Base-by-base conservation (phyloP, 2,797 vertebrate genomes). In the Schizopygopsis malacanthus region DNA sequence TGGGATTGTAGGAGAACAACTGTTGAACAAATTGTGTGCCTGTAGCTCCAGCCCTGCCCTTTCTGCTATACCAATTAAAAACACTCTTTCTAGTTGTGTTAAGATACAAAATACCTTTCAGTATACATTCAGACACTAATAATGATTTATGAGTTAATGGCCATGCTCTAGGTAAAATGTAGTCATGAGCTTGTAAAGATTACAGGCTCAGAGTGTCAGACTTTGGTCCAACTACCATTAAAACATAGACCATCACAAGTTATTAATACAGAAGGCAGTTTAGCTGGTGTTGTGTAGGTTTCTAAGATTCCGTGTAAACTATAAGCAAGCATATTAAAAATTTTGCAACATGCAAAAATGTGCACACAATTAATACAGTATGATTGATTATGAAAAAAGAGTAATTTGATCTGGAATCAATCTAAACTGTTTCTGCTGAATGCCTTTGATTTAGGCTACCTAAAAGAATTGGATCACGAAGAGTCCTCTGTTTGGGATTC, bases 1-100 rank as follows among this genome's bases (percentile, higher is more conserved):
- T 56, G 75, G 83, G n/a, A 45, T 70, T 78, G 16, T 39, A 70
- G 11, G 33, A 25, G 61, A 84, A 78, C 73, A 84, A 79, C 75
- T 78, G 83, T 25, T 69, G 15, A 54, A 69, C 47, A 69, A 41
- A 78, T 22, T 20, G 45, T 4, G 37, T 77, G 10, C 9, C 22
- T 41, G 45, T 39, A 25, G 10, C 28, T 39, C 18, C 12, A 50
- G 25, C 22, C 18, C 41, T 65, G 43, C 3, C 10, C 41, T 50
- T 67, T 75, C 70, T 61, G n/a, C n/a, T 73, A 43, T 25, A 61
- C 16, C 37, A 45, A 65, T 69, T 69, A 69, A 16, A 54, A 78
- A 78, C 20, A 56, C 54, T 45, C 54, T 20, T 47, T 33, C 22
- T 63, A 43, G 15, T 4, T 37, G 45, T 52, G 52, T 52, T 37